These are phyloP conservation scores for Thalpophila matura DNA, from an alignment of 2,888 invertebrate species.

Conservation along the genomic window DNA sequence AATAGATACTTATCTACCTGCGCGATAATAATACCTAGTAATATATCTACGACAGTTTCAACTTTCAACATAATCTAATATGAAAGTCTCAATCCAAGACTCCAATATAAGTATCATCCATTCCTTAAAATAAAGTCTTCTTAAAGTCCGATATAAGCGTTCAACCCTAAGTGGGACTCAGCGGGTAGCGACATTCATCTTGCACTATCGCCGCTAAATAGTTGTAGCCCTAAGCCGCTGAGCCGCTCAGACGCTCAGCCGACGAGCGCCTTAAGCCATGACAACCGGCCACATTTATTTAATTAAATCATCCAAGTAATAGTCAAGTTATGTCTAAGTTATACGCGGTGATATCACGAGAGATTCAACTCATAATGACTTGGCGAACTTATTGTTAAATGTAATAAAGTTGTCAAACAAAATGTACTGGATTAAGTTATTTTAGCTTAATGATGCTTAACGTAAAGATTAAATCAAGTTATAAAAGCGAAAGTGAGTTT, in stretches of 20 bases:
- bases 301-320: slow-evolving; percentile 43
- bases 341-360: slow-evolving; percentile 27
- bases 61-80: background rate
- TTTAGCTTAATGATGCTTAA: slow-evolving; percentile 20
- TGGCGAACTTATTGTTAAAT: slow-evolving; percentile 34
- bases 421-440: slow-evolving; percentile 25
- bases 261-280: slow-evolving; percentile 19
- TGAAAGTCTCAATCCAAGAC: background rate
- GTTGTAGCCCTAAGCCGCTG: slow-evolving; percentile 29
- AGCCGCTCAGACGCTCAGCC: slow-evolving; percentile 9
- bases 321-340: slow-evolving; percentile 27
- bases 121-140: background rate
- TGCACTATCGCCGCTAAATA: slow-evolving; percentile 37
- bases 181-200: slow-evolving; percentile 33
- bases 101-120: background rate
- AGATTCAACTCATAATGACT: slow-evolving; percentile 42
- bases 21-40: no score
- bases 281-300: slow-evolving; percentile 47
- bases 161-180: background rate
- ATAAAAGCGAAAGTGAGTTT: background rate
- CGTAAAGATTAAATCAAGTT: slow-evolving; percentile 13
- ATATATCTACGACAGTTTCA: no score
- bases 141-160: background rate
- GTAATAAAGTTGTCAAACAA: slow-evolving; percentile 32
- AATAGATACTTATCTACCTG: no score